Percentiles rank a stretch among this genome's conserved stretches.
These are phyloP conservation scores for Eugnorisma glareosa DNA, from an alignment of 2,888 invertebrate genomes.

Conservation along the genomic window DNA sequence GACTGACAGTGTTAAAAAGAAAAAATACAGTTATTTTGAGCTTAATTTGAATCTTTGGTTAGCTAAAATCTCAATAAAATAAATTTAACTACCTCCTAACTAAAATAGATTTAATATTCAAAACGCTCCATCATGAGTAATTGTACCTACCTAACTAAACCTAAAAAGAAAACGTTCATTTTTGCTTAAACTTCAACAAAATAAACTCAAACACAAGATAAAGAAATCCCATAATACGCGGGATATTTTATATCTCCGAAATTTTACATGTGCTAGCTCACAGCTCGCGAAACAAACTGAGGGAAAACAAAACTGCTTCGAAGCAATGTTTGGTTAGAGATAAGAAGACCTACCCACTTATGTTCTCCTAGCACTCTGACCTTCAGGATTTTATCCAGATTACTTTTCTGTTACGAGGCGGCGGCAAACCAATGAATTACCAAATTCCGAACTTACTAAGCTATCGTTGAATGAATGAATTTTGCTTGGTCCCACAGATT, in stretches of 20 bases:
- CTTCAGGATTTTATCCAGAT: conserved; percentile 40
- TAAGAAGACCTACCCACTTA: conserved; percentile 50
- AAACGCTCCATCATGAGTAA: background rate
- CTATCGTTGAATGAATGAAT: conserved; percentile 24
- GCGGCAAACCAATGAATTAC: conserved; percentile 35
- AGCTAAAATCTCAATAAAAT: background rate
- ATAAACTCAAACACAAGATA: conserved; percentile 10
- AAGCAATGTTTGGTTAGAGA: conserved; percentile 53
- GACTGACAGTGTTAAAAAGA: background rate
- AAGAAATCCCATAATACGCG: conserved; percentile 4
- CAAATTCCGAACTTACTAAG: conserved; percentile 42
- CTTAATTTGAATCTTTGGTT: background rate
- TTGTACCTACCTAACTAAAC: background rate
- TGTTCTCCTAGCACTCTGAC: conserved; percentile 31
- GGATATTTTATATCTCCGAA: conserved; percentile 25
- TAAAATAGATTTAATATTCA: background rate
- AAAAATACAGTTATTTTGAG: conserved; percentile 6
- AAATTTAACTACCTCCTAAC: background rate
- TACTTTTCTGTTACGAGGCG: conserved; percentile 50
- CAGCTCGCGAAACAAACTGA: conserved; percentile 58
- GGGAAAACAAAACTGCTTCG: conserved; percentile 67
- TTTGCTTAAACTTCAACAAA: background rate
- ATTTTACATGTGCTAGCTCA: conserved; percentile 28
- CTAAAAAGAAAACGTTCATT: background rate
- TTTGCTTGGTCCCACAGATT: conserved; percentile 4